Percentiles rank a stretch among this genome's conserved stretches.
Evolutionary conservation across 2,797 vertebrate genomes (phyloP).

Genomic region (Decapterus maruadsi): DNA sequence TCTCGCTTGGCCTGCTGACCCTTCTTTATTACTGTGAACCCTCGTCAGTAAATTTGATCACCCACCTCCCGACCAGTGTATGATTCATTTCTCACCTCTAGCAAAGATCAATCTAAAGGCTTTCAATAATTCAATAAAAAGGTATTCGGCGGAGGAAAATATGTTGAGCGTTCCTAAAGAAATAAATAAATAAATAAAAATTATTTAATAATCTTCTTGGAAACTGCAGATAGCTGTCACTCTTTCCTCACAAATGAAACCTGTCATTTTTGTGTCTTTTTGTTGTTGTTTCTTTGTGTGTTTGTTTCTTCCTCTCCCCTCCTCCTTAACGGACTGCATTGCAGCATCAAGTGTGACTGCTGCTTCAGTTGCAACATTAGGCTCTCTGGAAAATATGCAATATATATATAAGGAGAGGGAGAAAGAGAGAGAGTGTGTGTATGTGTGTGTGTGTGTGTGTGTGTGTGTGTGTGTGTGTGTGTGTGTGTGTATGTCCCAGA

Average conservation of each 20-base stretch:
- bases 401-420: no score
- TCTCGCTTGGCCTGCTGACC: slow-evolving; percentile 68
- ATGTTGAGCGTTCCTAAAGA: background rate
- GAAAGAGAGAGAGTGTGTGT: no score
- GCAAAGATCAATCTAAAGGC: slow-evolving; percentile 65
- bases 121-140: slow-evolving; percentile 68
- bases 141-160: slow-evolving; percentile 2
- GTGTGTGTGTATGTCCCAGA: background rate
- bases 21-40: slow-evolving; percentile 71
- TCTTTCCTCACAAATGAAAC: background rate
- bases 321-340: background rate
- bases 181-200: background rate
- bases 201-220: slow-evolving; percentile 26
- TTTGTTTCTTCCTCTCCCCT: background rate
- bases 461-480: background rate
- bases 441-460: background rate
- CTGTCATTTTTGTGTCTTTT: background rate
- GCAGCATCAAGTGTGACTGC: background rate
- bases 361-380: no score
- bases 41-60: slow-evolving; percentile 72
- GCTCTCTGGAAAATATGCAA: no score
- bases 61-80: slow-evolving; percentile 55
- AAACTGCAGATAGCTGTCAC: slow-evolving; percentile 6
- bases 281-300: no score
- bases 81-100: slow-evolving; percentile 67